A percentile compares a stretch with the other conserved stretches of the same genome.
Evolutionary conservation across 2,797 vertebrate species (phyloP).

Genomic region (Phrynocephalus forsythii): DNA sequence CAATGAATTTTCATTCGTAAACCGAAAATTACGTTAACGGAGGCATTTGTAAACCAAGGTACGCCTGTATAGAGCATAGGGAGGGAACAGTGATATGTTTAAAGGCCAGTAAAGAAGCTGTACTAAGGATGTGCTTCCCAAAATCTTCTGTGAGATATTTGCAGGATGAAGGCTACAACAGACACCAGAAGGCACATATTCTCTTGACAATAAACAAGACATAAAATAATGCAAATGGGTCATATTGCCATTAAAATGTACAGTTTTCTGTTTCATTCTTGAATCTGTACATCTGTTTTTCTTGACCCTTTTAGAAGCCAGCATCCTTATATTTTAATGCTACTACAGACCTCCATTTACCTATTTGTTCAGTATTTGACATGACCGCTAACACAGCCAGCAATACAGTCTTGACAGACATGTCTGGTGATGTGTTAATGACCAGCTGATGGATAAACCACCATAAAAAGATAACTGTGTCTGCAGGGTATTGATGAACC

Average conservation of each 20-base stretch:
- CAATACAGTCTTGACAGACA: not conserved
- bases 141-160: too few relatives aligned
- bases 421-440: not conserved
- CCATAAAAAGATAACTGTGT: constrained; percentile 9
- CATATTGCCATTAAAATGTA: not conserved
- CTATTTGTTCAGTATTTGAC: not conserved
- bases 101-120: too few relatives aligned
- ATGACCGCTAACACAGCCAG: not conserved
- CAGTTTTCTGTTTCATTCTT: not conserved
- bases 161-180: too few relatives aligned
- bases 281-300: not conserved
- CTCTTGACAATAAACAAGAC: not conserved
- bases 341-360: not conserved
- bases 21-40: too few relatives aligned
- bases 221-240: not conserved
- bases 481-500: not conserved
- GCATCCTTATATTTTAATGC: accelerated
- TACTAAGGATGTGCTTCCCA: too few relatives aligned
- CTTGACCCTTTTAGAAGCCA: not conserved
- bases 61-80: too few relatives aligned
- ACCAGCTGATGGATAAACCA: not conserved
- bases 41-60: too few relatives aligned
- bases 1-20: too few relatives aligned
- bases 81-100: too few relatives aligned
- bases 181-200: too few relatives aligned